Percentiles rank a stretch among this genome's conserved stretches.
Conservation (phyloP, 2,888 invertebrate species). For the Adineta ricciae region DNA sequence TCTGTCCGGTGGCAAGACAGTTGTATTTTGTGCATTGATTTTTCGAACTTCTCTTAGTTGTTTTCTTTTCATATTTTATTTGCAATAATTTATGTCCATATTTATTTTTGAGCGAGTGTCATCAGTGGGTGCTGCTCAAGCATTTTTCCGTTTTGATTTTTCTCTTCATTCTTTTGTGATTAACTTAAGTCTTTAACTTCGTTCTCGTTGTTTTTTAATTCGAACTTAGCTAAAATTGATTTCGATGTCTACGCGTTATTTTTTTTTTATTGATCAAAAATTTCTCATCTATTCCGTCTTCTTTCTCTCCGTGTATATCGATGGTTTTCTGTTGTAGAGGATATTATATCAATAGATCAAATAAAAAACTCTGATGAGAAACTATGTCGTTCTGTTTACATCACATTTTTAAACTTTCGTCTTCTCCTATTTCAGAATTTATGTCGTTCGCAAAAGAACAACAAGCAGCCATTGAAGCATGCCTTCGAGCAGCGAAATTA, state of each 20-base stretch:
- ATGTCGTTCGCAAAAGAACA: background rate
- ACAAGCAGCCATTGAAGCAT: background rate
- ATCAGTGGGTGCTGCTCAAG: background rate
- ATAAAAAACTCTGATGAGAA: background rate
- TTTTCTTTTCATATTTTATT: background rate
- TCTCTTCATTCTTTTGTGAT: background rate
- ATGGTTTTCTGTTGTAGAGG: background rate
- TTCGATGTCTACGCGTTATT: background rate
- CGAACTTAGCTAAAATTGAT: background rate
- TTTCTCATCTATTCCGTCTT: background rate
- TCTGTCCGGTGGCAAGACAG: background rate
- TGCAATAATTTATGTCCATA: background rate
- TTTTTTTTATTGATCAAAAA: background rate
- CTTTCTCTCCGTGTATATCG: background rate
- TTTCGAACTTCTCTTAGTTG: background rate
- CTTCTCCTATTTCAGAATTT: background rate
- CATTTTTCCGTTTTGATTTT: background rate
- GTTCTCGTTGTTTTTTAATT: background rate
- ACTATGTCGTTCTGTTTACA: background rate
- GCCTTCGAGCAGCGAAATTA: background rate
- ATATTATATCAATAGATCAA: background rate
- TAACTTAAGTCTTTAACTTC: background rate
- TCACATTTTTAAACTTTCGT: background rate
- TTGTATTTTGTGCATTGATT: conserved; percentile 5
- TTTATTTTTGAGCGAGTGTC: background rate